Conservation (phyloP, 1,140 invertebrate species). For the Penaeus vannamei region DNA sequence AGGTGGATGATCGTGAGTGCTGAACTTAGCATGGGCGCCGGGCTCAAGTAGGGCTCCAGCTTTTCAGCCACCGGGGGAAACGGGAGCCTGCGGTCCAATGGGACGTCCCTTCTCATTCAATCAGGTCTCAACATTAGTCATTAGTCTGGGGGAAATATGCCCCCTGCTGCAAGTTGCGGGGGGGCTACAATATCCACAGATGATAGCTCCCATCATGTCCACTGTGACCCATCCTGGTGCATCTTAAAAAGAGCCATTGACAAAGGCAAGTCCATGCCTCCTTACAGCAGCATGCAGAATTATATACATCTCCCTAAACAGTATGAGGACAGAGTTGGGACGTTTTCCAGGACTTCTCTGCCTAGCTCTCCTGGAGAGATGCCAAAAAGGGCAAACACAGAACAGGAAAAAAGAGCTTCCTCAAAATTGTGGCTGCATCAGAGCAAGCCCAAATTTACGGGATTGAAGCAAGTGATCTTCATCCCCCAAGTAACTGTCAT, state of each 20-base stretch:
- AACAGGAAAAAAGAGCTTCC: background rate
- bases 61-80: no score
- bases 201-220: conserved; percentile 3
- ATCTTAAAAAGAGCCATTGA: background rate
- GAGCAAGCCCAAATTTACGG: conserved; percentile 5
- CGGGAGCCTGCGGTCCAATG: no score
- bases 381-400: background rate
- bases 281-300: conserved; percentile 1
- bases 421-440: background rate
- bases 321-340: conserved; percentile 6
- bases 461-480: background rate
- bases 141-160: no score
- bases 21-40: no score
- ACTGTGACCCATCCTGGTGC: background rate
- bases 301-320: background rate
- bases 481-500: background rate
- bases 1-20: no score
- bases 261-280: background rate
- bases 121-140: no score
- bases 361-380: background rate
- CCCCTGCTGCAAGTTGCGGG: no score
- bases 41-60: no score
- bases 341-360: background rate
- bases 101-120: no score
- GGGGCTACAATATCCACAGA: background rate